phyloP scores from a whole-genome alignment of 2,888 invertebrate genomes.

The Fabriciana adippe region DNA sequence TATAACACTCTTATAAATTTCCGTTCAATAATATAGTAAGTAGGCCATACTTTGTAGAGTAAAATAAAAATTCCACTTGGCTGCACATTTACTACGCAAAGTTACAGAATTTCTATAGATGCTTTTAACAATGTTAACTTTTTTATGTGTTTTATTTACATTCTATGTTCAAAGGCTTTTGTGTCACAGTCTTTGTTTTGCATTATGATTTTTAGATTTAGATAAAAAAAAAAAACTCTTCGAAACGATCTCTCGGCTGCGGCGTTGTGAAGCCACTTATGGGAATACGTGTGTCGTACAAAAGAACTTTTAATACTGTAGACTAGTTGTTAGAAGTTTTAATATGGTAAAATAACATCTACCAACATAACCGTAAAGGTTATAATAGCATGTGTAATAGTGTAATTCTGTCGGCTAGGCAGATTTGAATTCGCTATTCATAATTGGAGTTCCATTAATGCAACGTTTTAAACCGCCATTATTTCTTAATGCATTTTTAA shows the following conservation, averaged over 20 bases:
- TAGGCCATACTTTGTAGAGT: too few species aligned
- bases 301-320: slow-evolving; percentile 39
- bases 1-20: too few species aligned
- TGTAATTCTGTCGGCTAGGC: slow-evolving; percentile 20
- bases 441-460: slow-evolving; percentile 47
- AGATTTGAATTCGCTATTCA: slow-evolving; percentile 32
- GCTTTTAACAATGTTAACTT: too few species aligned
- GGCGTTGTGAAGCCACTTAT: slow-evolving; percentile 38
- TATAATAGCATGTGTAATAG: slow-evolving; percentile 7
- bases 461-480: slow-evolving; percentile 27
- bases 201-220: slow-evolving; percentile 4
- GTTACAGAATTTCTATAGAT: too few species aligned
- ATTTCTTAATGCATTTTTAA: slow-evolving; percentile 30
- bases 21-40: too few species aligned
- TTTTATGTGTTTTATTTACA: too few species aligned
- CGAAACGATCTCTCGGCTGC: slow-evolving; percentile 11
- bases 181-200: not conserved
- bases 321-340: slow-evolving; percentile 26
- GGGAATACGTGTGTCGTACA: slow-evolving; percentile 39
- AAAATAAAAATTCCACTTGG: too few species aligned
- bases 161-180: not conserved
- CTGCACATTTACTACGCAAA: too few species aligned
- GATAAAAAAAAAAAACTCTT: not conserved
- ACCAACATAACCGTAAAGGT: slow-evolving; percentile 8
- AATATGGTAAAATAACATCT: slow-evolving; percentile 21